phyloP scores from a whole-genome alignment of 2,888 invertebrate genomes.

The Himalopsyche japonica region DNA sequence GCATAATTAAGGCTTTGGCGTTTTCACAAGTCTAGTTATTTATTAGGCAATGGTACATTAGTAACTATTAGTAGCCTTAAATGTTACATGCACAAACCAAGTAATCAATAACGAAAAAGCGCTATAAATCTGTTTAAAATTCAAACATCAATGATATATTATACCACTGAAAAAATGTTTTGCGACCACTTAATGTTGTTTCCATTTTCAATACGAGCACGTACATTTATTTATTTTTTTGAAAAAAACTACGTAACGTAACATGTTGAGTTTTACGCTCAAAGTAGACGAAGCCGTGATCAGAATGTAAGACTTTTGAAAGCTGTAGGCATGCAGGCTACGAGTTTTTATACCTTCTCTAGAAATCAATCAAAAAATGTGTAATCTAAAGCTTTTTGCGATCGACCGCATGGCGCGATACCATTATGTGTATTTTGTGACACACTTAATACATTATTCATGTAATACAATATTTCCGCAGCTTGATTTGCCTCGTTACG shows the following conservation, averaged over 20 bases:
- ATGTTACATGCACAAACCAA: too few species aligned
- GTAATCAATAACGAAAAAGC: too few species aligned
- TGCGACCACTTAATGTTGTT: background rate
- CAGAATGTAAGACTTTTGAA: slow-evolving; percentile 31
- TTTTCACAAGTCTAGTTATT: too few species aligned
- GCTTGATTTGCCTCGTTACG: too few species aligned
- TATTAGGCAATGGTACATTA: too few species aligned
- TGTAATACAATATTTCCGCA: background rate
- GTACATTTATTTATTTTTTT: slow-evolving; percentile 35
- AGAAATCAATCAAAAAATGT: background rate
- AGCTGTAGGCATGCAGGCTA: background rate
- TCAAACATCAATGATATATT: background rate
- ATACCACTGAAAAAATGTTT: background rate
- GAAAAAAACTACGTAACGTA: slow-evolving; percentile 12
- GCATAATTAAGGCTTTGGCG: too few species aligned
- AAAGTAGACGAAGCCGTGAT: slow-evolving; percentile 29
- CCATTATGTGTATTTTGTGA: background rate
- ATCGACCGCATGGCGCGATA: background rate
- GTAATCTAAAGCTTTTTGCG: background rate
- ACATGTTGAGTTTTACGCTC: slow-evolving; percentile 37
- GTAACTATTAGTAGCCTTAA: too few species aligned
- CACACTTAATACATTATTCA: background rate
- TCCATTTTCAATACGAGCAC: slow-evolving; percentile 33
- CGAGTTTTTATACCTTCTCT: background rate
- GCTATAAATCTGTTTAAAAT: background rate